These are phyloP conservation scores for Hyperopisus bebe DNA, from an alignment of 2,113 vertebrate species.

Conservation along the genomic window DNA sequence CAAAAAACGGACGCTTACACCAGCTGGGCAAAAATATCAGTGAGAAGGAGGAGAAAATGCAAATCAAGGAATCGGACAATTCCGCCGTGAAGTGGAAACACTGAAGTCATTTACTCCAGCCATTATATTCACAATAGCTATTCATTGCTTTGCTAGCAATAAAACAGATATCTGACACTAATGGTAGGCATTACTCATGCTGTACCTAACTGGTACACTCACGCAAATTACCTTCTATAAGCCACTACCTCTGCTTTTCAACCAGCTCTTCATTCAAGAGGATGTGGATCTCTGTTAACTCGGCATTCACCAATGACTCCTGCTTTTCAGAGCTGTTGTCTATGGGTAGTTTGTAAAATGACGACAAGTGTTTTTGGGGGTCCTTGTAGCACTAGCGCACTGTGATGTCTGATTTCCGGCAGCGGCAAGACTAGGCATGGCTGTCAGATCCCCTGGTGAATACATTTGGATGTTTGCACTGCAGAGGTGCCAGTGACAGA, in stretches of 20 bases:
- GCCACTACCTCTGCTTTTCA: background rate
- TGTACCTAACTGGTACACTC: background rate
- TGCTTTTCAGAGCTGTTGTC: background rate
- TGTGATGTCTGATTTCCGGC: background rate
- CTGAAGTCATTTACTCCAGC: background rate
- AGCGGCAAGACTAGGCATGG: background rate
- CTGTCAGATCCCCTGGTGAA: background rate
- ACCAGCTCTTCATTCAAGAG: conserved; percentile 1
- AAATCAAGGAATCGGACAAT: background rate
- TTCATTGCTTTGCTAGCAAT: background rate
- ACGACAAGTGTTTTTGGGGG: background rate
- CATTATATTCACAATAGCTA: background rate
- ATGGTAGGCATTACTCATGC: background rate
- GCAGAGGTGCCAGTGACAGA: background rate
- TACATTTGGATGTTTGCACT: background rate
- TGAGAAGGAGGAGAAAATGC: background rate
- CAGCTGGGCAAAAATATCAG: background rate
- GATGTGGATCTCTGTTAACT: background rate
- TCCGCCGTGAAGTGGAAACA: background rate
- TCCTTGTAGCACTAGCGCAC: background rate
- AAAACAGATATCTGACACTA: background rate
- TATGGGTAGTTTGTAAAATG: background rate
- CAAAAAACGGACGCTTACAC: background rate
- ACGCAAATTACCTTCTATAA: background rate
- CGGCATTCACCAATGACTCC: background rate